Evolutionary conservation across 1,140 invertebrate species (phyloP), one percentile per base, ranked within the genome.

Genomic region (Teleopsis dalmanni): DNA sequence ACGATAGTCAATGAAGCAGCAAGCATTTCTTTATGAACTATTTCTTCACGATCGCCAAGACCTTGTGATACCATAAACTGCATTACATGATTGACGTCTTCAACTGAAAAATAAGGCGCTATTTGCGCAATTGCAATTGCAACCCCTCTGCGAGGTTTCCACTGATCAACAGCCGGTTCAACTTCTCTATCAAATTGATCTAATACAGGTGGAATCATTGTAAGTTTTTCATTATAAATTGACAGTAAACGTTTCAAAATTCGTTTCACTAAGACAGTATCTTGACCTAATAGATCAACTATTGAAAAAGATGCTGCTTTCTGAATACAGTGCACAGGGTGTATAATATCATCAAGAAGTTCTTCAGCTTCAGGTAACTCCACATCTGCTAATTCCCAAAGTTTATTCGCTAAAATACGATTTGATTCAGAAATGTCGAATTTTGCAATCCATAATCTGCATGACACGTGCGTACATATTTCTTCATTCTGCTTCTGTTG

Each of bases 161-260:
- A 98, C 35, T 81, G 80, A 65, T 95, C 91, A 26, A 54, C 76
- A 26, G 88, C 82, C 55, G 90, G 84, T 57, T 85, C 81, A 14
- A 93, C 75, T 57, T 92, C 82, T 36, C 95, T 82, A 29, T 94
- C 94, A 75, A 98, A 94, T 65, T 88, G 81, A 72, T 98, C 94
- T 38, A 92, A 68, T 64, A 86, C 83, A 5, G 90, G 85, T 13
- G 88, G 90, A 52, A 91, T 87, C 74, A 93, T 80, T 40, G 76
- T 75, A 7, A 88, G 62, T 59, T 88, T 87, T 19, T 90, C 81
- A 23, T 81, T 73, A 65, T 97, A 98, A 14, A 89, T 74, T 16
- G 79, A 64, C 18, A 91, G 75, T 18, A 96, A 70, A 44, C 73
- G 72, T 25, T 82, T 72, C 27, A 93, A 63, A 37, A 83, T 80